Evolutionary conservation across 2,888 invertebrate species (phyloP), one percentile per base, ranked within the genome.

Genomic region (Timandra comae): DNA sequence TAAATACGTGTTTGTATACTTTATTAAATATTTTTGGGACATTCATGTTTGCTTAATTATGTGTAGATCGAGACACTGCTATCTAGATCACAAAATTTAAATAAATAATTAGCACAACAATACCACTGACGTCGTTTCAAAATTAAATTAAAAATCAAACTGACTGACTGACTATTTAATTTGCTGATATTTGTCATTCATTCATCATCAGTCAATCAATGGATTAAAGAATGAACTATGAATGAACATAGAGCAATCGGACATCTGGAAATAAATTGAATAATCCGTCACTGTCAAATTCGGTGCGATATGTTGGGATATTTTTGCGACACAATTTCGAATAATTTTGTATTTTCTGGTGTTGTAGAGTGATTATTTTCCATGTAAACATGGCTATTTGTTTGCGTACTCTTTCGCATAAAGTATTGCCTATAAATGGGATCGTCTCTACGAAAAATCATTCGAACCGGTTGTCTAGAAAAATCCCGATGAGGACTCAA

Each of bases 311-410:
- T 72, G 72, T 70, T 60, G 60, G 43, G 50, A 43, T 42, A 49
- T 62, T 57, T 64, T 53, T 62, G 49, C 66, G 58, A 64, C 50
- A 49, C 53, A 63, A 63, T 71, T 73, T 63, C 58, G 50, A 67
- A 63, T 56, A 56, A 47, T 46, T 49, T 52, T 45, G 44, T 45
- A 58, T 56, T 59, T 59, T 35, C 37, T 49, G 49, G 50, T 43
- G 48, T 43, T 53, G 42, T 30, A 30, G 40, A 56, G 50, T 61
- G 53, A 62, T 35, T 42, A 53, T 27, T 25, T 48, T 56, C 46
- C 41, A 62, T 61, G 64, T 59, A 46, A 74, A 66, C 59, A 89
- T 89, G 89, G 87, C 89, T 53, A 82, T 86, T 56, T 88, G 87
- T 53, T 72, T 89, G 55, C 86, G 89, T 47, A 79, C 86, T 24